phyloP scores from a whole-genome alignment of 2,113 vertebrate species.

The Mesoclemmys tuberculata region DNA sequence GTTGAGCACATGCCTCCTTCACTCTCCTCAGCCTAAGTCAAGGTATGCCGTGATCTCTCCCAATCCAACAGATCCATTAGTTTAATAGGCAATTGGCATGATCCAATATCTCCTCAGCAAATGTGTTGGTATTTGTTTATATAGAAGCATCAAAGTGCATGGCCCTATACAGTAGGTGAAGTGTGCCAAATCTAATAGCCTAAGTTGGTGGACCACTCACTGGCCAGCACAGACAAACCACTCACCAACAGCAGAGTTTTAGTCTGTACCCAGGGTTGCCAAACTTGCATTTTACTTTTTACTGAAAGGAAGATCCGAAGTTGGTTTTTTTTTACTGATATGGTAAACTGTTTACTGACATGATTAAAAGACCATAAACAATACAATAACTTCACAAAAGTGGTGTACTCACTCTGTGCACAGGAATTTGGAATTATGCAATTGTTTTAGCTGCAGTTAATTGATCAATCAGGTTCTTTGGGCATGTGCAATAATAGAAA shows the following conservation, averaged over 20 bases:
- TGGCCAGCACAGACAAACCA: not conserved
- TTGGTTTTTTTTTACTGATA: too few relatives aligned
- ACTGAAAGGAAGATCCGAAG: too few relatives aligned
- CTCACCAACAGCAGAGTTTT: not conserved
- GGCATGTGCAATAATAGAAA: too few relatives aligned
- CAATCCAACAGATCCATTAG: rapidly evolving
- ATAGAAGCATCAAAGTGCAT: not conserved
- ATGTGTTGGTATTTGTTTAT: not conserved
- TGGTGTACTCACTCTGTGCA: too few relatives aligned
- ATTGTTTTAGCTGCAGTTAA: too few relatives aligned
- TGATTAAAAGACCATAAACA: too few relatives aligned
- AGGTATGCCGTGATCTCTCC: not conserved
- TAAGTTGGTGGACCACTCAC: not conserved
- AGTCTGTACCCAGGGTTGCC: not conserved
- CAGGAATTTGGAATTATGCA: too few relatives aligned
- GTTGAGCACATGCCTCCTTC: not conserved
- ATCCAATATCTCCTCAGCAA: not conserved
- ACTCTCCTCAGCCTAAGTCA: not conserved
- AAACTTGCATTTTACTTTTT: too few relatives aligned
- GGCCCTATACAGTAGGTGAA: rapidly evolving
- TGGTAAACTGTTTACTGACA: too few relatives aligned
- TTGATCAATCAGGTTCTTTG: too few relatives aligned
- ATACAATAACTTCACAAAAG: too few relatives aligned
- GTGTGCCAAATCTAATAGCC: not conserved
- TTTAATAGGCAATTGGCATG: not conserved